phyloP scores from a whole-genome alignment of 1,140 invertebrate genomes.

The Drosophila virilis region DNA sequence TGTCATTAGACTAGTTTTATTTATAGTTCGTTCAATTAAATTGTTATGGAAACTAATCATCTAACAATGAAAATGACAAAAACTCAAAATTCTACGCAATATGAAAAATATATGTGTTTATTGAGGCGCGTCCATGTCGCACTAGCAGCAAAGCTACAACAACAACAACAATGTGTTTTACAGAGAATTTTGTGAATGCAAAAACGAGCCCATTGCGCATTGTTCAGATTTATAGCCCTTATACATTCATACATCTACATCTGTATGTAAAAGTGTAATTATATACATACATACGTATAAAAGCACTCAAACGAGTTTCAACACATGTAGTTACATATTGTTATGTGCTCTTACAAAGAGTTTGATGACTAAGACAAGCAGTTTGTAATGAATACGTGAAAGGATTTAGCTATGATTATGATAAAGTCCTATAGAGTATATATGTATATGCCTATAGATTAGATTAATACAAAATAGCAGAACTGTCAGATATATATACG shows the following conservation, averaged over 20 bases:
- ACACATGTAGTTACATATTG: slow-evolving; percentile 31
- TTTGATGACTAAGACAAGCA: neutral
- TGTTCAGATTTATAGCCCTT: slow-evolving; percentile 20
- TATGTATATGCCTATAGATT: too few species aligned
- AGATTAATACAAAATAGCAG: too few species aligned
- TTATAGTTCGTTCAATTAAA: neutral
- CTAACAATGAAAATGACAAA: slow-evolving; percentile 26
- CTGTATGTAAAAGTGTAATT: neutral
- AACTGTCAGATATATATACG: too few species aligned
- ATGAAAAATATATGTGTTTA: slow-evolving; percentile 35
- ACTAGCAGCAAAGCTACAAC: slow-evolving; percentile 21
- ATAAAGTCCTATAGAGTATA: too few species aligned
- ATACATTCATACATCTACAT: neutral
- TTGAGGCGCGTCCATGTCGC: slow-evolving; percentile 36
- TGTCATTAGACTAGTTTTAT: neutral
- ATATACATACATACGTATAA: neutral
- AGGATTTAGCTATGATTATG: too few species aligned
- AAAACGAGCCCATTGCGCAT: slow-evolving; percentile 37
- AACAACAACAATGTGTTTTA: slow-evolving; percentile 34
- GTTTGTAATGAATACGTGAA: neutral
- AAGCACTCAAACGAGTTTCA: slow-evolving; percentile 58
- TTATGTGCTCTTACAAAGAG: slow-evolving; percentile 14
- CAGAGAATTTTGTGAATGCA: slow-evolving; percentile 57
- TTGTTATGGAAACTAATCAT: slow-evolving; percentile 26
- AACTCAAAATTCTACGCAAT: neutral